These are phyloP conservation scores for Chelon auratus DNA, from an alignment of 2,797 vertebrate genomes.

Conservation along the genomic window DNA sequence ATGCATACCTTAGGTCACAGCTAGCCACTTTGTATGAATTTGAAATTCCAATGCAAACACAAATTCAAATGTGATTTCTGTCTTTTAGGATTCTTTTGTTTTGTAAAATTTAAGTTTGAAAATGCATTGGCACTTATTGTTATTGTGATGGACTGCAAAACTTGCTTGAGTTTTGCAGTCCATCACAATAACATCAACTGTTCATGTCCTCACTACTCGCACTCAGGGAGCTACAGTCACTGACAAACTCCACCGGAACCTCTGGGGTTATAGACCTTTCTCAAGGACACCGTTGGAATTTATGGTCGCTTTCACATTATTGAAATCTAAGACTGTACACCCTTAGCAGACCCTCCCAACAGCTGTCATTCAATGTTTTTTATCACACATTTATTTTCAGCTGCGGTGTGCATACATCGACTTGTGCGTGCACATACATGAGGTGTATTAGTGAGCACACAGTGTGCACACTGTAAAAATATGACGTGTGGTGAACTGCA, in stretches of 20 bases:
- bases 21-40: background rate
- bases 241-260: background rate
- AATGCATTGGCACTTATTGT: background rate
- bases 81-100: background rate
- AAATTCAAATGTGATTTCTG: background rate
- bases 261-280: background rate
- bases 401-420: background rate
- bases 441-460: background rate
- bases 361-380: background rate
- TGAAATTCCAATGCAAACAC: background rate
- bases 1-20: background rate
- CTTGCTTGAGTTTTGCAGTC: too few species aligned
- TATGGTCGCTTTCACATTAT: background rate
- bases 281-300: background rate
- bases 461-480: conserved; percentile 14
- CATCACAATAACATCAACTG: too few species aligned
- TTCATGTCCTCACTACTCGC: too few species aligned
- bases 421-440: background rate
- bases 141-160: too few species aligned
- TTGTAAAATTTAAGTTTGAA: background rate
- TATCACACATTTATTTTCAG: background rate
- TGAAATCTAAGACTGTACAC: background rate
- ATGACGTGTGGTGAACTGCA: conserved; percentile 35
- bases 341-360: background rate
- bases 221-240: too few species aligned